phyloP scores from a whole-genome alignment of 2,113 vertebrate genomes.

The Microtus pennsylvanicus region DNA sequence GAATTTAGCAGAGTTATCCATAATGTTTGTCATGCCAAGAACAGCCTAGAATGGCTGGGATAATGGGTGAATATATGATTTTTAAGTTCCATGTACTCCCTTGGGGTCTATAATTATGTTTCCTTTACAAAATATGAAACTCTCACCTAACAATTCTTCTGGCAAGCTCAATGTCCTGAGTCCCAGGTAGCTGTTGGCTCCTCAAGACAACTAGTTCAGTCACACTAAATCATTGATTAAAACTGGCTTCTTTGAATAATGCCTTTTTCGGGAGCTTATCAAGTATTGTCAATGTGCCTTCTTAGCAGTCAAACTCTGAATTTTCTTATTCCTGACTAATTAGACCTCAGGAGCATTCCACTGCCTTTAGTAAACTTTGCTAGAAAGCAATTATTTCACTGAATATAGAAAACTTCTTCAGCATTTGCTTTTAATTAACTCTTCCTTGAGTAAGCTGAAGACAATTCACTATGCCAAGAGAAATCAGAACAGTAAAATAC shows the following conservation, averaged over 20 bases:
- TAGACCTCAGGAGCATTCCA: conserved; percentile 38
- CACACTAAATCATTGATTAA: not conserved
- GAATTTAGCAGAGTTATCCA: not conserved
- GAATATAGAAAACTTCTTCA: not conserved
- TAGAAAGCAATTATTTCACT: conserved; percentile 55
- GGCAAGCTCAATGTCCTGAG: not conserved
- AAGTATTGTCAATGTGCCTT: not conserved
- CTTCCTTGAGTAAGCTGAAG: not conserved
- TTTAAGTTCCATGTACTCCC: not conserved
- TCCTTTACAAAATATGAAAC: not conserved
- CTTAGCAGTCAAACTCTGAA: not conserved
- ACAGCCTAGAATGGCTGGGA: not conserved
- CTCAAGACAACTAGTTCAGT: not conserved
- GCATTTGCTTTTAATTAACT: not conserved
- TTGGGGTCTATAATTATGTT: not conserved
- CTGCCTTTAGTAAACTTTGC: not conserved
- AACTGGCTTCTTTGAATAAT: not conserved
- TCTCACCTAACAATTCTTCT: conserved; percentile 55
- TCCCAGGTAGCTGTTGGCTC: not conserved
- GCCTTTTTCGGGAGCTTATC: conserved; percentile 15
- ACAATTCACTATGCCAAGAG: not conserved
- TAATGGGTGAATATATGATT: not conserved
- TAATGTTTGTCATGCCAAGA: not conserved
- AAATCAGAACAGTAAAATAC: not conserved
- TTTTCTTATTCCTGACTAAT: conserved; percentile 55